Percentiles rank a stretch among this genome's conserved stretches.
Evolutionary conservation across 2,113 vertebrate species (phyloP).

Genomic region (Aphelocoma coerulescens): DNA sequence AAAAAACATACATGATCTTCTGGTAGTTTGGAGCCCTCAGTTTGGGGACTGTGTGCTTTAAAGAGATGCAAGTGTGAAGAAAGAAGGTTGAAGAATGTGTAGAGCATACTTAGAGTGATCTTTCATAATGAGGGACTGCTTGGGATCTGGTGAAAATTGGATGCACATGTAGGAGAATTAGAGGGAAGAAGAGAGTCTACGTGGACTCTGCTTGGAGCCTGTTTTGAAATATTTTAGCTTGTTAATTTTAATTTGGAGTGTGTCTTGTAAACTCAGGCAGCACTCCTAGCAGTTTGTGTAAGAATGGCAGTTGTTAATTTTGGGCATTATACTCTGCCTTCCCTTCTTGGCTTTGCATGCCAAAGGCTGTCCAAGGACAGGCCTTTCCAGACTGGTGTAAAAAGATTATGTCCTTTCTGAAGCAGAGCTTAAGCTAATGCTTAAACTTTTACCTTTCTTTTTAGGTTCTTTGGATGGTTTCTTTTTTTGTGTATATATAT

Average conservation of each 20-base stretch:
- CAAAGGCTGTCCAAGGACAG: background rate
- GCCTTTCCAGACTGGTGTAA: background rate
- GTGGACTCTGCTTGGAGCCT: background rate
- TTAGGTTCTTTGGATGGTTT: background rate
- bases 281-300: background rate
- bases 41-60: background rate
- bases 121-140: background rate
- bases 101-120: background rate
- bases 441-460: background rate
- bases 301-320: background rate
- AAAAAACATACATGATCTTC: background rate
- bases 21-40: background rate
- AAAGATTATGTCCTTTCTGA: background rate
- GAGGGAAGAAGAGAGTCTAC: background rate
- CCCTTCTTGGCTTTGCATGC: background rate
- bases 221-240: background rate
- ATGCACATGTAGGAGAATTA: background rate
- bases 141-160: background rate
- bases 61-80: background rate
- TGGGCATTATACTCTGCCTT: background rate
- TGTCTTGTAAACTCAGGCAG: background rate
- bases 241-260: background rate
- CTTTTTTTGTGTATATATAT: accelerated
- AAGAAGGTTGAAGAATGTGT: background rate
- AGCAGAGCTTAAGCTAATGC: background rate